phyloP scores from a whole-genome alignment of 2,888 invertebrate species.

The Yponomeuta evonymella region DNA sequence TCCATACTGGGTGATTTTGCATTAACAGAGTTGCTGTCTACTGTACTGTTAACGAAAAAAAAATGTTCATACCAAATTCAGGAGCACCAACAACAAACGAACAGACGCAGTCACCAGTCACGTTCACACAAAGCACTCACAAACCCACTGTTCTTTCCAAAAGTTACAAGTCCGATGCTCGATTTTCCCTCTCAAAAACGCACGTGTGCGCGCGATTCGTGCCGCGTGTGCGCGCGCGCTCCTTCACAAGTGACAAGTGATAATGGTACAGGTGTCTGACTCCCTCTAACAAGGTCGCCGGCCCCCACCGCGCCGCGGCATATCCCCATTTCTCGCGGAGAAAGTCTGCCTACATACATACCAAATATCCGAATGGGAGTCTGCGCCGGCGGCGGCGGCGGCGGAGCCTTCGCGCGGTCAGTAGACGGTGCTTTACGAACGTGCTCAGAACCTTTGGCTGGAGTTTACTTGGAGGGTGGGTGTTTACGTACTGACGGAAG shows the following conservation, averaged over 20 bases:
- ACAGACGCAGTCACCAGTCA: slow-evolving; percentile 16
- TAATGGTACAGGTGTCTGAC: slow-evolving; percentile 61
- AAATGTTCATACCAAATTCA: slow-evolving; percentile 17
- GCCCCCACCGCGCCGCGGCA: slow-evolving; percentile 41
- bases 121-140: slow-evolving; percentile 21
- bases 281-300: slow-evolving; percentile 73
- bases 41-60: not conserved
- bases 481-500: too few species aligned
- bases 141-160: slow-evolving; percentile 21
- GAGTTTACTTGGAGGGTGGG: too few species aligned
- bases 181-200: slow-evolving; percentile 20
- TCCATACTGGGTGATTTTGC: too few species aligned
- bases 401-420: not conserved
- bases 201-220: slow-evolving; percentile 53
- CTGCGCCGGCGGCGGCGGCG: not conserved
- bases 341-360: slow-evolving; percentile 76
- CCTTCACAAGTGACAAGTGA: slow-evolving; percentile 65
- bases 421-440: not conserved
- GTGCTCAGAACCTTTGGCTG: too few species aligned
- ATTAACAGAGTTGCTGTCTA: too few species aligned
- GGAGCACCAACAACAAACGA: slow-evolving; percentile 20
- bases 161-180: slow-evolving; percentile 24
- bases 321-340: slow-evolving; percentile 64
- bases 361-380: slow-evolving; percentile 66
- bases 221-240: slow-evolving; percentile 53